Evolutionary conservation across 2,113 vertebrate genomes (phyloP).

Genomic region (Microtus richardsoni): DNA sequence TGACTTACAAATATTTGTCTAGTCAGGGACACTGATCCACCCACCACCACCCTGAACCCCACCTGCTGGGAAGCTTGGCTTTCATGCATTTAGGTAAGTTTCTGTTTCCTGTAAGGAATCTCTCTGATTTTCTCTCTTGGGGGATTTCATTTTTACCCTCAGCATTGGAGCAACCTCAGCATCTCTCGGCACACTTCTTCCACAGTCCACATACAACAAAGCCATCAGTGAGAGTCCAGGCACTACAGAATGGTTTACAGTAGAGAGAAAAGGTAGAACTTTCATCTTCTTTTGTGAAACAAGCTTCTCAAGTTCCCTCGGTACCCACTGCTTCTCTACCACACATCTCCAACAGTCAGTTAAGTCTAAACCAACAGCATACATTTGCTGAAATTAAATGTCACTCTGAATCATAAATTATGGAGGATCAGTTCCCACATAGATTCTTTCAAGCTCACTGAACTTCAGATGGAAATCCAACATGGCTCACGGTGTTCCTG

Average conservation of each 20-base stretch:
- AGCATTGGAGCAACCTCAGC: neutral
- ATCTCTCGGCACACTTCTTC: neutral
- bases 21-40: neutral
- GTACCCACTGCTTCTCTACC: neutral
- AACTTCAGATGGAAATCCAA: neutral
- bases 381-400: constrained; percentile 7
- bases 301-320: neutral
- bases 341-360: neutral
- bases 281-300: neutral
- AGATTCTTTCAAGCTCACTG: constrained; percentile 7
- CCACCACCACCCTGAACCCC: neutral
- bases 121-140: neutral
- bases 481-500: neutral
- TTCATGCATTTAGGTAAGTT: neutral
- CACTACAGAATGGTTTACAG: neutral
- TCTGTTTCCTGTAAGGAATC: neutral
- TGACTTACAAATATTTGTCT: constrained; percentile 71
- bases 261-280: constrained; percentile 2
- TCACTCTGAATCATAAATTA: neutral
- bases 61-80: neutral
- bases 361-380: constrained; percentile 14
- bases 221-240: neutral
- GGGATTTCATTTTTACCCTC: neutral
- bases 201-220: neutral
- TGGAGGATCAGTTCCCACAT: neutral